Evolutionary conservation across 2,888 invertebrate genomes (phyloP), one percentile per base, ranked within the genome.

Genomic region (Panopea generosa): DNA sequence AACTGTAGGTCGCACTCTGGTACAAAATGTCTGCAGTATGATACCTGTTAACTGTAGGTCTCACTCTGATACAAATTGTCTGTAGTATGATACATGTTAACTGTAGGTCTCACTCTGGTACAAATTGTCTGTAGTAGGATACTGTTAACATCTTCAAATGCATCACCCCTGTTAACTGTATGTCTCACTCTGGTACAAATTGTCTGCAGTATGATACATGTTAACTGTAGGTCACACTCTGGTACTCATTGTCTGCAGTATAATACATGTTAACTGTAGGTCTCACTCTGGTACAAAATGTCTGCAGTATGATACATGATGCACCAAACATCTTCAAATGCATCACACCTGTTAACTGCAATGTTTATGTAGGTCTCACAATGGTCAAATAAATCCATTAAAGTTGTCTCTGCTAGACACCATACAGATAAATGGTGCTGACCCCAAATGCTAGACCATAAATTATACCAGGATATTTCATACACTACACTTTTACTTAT

Each of bases 341-440:
- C 53, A 53, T 66, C 76, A 80, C 80, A 80, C 80, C 80, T 73
- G 66, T 53, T 76, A 80, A 62, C 80, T 80, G 49, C 77, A 29
- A 29, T 16, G 18, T 55, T 63, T 45, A 53, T 60, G 20, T 65
- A 43, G 68, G 59, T 45, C 60, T 33, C 33, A 33, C 33, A 33
- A 4, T 33, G 33, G 33, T 33, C 33, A 33, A 33, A 33, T 33
- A 33, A 33, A n/a, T 33, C 11, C 4, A 11, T 4, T 33, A 33
- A 33, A 33, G 33, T 33, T 33, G 33, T 33, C 33, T 33, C 33
- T 33, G 33, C 33, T 33, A 33, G 4, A 33, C 33, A 33, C 33
- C 33, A 33, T 33, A 33, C 33, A 33, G 4, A 33, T 33, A 33
- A 33, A n/a, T n/a, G 4, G 33, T 33, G 33, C 33, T 33, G 33